Evolutionary conservation across 2,888 invertebrate species (phyloP), one percentile per base, ranked within the genome.

Genomic region (Tiliacea aurago): DNA sequence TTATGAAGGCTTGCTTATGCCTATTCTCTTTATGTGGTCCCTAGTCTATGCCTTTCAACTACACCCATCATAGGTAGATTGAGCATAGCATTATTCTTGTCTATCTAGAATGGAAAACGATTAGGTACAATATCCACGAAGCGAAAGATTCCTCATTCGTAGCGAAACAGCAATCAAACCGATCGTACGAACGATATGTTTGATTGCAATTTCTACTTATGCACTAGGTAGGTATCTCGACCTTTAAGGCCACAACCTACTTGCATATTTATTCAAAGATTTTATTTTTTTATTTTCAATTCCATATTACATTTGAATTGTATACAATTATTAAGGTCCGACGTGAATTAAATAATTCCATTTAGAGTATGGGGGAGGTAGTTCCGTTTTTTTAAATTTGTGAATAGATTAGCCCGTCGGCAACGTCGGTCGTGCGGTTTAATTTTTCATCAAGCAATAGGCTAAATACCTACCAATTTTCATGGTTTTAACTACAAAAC

Each of bases 241-340:
- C 75, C 81, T 82, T 74, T 71, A 69, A 69, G 47, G 71, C 62
- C 47, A 70, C 65, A 55, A 51, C 11, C 51, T 56, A 62, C 41
- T 74, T 71, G 74, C 64, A 58, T 77, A 5, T 4, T 37, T 37
- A 77, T 58, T 68, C 61, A 80, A 62, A 45, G 41, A 73, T 80
- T 77, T 73, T 63, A 81, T 81, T 73, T 68, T 33, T 63, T 70
- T 73, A 73, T 70, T 81, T 73, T 56, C 41, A 62, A 64, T 78
- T 55, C 53, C 41, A 20, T 28, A 47, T 33, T 59, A 66, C 73
- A 63, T 67, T 77, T 28, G 23, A 70, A 73, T 70, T 66, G 49
- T 67, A 64, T 81, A 63, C n/a, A 65, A 41, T 58, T 56, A 68
- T 58, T 18, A 20, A 18, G 20, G 43, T 47, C 28, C 6, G 20